Percentiles rank a stretch among this genome's conserved stretches.
phyloP scores from a whole-genome alignment of 2,113 vertebrate species.

The Sciurus niger region DNA sequence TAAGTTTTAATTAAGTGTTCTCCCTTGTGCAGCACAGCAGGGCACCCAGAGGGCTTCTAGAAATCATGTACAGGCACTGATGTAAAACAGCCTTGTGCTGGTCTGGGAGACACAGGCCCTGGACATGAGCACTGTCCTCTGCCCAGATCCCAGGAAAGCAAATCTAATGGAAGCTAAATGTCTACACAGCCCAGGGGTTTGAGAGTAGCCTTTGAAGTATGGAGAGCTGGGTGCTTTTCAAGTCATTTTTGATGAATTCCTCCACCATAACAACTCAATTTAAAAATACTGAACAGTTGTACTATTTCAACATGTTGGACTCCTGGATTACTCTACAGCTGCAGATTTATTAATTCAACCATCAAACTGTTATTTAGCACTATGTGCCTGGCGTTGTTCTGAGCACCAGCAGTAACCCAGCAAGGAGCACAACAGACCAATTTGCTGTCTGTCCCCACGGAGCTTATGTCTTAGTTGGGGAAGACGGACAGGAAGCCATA shows the following conservation, averaged over 20 bases:
- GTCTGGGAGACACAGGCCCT: not conserved
- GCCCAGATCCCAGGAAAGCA: not conserved
- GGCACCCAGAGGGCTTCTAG: slow-evolving; percentile 12
- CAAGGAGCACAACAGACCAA: not conserved
- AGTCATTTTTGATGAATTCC: not conserved
- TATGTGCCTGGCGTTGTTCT: not conserved
- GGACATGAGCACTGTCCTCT: fast-evolving
- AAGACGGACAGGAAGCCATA: not conserved
- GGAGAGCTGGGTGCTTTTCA: not conserved
- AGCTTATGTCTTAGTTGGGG: not conserved
- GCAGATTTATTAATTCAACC: not conserved
- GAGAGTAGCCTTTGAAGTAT: not conserved
- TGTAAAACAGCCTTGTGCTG: not conserved
- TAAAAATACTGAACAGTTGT: not conserved
- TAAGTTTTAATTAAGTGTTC: slow-evolving; percentile 12
- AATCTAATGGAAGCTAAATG: not conserved
- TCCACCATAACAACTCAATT: not conserved
- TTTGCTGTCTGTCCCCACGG: not conserved
- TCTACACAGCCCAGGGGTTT: not conserved
- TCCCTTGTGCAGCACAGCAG: not conserved
- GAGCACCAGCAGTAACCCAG: not conserved
- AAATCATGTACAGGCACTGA: not conserved
- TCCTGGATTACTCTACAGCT: not conserved
- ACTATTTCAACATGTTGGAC: not conserved
- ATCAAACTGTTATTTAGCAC: not conserved